These are phyloP conservation scores for Sminthurides aquaticus DNA, from an alignment of 2,888 invertebrate species.

Conservation along the genomic window DNA sequence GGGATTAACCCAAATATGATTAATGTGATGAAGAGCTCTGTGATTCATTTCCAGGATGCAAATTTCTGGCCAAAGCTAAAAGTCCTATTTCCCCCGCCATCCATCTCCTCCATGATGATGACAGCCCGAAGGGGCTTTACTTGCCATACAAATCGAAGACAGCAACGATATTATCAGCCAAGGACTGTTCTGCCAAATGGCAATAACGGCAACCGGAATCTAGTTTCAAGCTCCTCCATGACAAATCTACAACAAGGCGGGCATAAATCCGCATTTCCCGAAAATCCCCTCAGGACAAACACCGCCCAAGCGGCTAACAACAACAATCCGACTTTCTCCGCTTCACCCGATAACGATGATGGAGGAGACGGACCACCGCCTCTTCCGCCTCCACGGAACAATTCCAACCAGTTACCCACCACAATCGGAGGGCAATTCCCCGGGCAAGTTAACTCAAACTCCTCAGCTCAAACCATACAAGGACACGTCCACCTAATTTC, in stretches of 20 bases:
- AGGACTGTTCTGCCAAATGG: neutral
- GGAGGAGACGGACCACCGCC: neutral
- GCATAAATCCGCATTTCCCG: neutral
- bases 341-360: too few species aligned
- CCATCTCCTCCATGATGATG: conserved; percentile 3
- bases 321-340: too few species aligned
- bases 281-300: neutral
- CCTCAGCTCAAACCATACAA: too few species aligned
- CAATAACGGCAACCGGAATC: too few species aligned
- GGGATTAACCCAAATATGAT: neutral
- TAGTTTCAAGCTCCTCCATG: neutral
- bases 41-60: conserved; percentile 34
- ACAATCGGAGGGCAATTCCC: too few species aligned
- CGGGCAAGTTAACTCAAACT: too few species aligned
- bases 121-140: neutral
- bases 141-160: neutral
- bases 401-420: too few species aligned
- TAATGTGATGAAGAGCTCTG: conserved; percentile 16
- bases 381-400: neutral
- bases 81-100: conserved; percentile 24
- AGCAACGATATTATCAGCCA: neutral
- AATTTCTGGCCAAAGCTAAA: conserved; percentile 38
- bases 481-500: too few species aligned
- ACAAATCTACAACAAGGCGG: neutral
- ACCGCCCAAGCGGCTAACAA: neutral